phyloP scores from a whole-genome alignment of 2,113 vertebrate species.

The Caranx ignobilis region DNA sequence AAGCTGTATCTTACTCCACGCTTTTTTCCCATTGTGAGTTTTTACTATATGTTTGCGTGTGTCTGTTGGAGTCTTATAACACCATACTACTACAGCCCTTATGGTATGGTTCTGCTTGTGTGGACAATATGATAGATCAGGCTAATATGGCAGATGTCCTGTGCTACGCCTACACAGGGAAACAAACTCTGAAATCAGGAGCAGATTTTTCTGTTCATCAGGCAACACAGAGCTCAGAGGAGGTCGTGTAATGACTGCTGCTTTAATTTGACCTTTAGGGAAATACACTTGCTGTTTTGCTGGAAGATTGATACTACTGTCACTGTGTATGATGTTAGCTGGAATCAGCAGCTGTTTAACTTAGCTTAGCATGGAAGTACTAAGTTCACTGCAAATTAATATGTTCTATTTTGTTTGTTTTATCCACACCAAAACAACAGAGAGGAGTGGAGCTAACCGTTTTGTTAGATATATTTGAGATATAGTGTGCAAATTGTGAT shows the following conservation, averaged over 20 bases:
- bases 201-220: background rate
- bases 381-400: no score
- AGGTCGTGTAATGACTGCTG: no score
- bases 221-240: background rate
- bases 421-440: no score
- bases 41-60: background rate
- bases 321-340: no score
- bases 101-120: background rate
- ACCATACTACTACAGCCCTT: slow-evolving; percentile 6
- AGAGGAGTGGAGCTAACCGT: no score
- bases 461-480: no score
- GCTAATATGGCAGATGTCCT: background rate
- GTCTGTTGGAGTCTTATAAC: slow-evolving; percentile 1
- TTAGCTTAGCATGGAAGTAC: no score
- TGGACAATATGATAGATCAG: slow-evolving; percentile 10
- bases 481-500: background rate
- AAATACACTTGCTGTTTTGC: no score
- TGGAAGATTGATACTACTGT: no score
- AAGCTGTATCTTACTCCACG: slow-evolving; percentile 49
- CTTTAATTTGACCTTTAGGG: no score
- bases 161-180: background rate
- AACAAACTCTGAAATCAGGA: background rate
- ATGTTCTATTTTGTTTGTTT: no score
- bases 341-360: no score
- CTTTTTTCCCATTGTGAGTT: background rate